Conservation (phyloP, 2,797 vertebrate genomes). For the Hippopotamyrus pictus region DNA sequence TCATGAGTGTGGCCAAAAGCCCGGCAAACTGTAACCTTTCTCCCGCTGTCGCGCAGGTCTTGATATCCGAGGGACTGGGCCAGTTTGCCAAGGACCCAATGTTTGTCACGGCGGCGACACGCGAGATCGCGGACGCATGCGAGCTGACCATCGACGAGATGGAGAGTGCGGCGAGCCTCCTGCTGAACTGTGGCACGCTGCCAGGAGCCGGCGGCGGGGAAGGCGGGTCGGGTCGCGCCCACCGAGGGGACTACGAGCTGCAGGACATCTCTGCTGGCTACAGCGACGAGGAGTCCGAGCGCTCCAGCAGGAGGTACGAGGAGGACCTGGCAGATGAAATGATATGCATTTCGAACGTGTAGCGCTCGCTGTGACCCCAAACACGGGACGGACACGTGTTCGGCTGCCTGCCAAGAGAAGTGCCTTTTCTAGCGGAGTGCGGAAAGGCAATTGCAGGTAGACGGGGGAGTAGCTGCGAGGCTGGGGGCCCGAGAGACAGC, state of each 20-base stretch:
- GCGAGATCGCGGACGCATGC: conserved; percentile 94
- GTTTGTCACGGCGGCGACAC: conserved; percentile 94
- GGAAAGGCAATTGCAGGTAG: conserved; percentile 82
- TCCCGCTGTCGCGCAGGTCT: conserved; percentile 65
- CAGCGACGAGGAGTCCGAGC: conserved; percentile 90
- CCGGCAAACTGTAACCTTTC: background rate
- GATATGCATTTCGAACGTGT: conserved; percentile 99
- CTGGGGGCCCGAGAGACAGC: background rate
- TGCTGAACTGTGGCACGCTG: conserved; percentile 78
- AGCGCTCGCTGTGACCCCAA: conserved; percentile 62
- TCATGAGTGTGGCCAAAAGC: background rate
- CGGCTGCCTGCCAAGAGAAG: conserved; percentile 80
- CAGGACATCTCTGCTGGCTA: conserved; percentile 86
- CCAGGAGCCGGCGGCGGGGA: conserved; percentile 71
- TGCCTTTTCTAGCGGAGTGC: conserved; percentile 81
- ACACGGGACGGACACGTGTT: conserved; percentile 52
- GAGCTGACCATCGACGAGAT: conserved; percentile 99
- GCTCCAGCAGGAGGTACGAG: conserved; percentile 70
- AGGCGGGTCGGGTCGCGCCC: conserved; percentile 67
- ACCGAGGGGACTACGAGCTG: conserved; percentile 78
- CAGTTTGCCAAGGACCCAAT: conserved; percentile 94
- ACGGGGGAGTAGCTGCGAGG: background rate
- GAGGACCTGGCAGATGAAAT: conserved; percentile 98
- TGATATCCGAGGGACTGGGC: conserved; percentile 96
- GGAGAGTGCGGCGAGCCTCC: conserved; percentile 95